A percentile compares a stretch with the other conserved stretches of the same genome.
Conservation (phyloP, 2,113 vertebrate species). For the Condylura cristata region DNA sequence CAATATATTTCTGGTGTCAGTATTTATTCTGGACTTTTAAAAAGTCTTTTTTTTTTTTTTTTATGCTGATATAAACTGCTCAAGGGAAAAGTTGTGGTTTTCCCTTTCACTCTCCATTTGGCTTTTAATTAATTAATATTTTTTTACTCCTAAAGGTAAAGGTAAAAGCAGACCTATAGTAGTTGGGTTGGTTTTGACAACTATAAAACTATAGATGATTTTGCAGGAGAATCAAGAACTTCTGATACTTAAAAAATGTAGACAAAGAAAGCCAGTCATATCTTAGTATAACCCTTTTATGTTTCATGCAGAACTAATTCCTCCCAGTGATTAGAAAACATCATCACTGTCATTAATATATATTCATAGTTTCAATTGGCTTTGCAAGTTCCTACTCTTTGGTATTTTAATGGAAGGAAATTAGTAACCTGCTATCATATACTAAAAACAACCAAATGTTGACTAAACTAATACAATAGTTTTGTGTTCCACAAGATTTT, state of each 20-base stretch:
- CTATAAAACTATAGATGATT: conserved; percentile 26
- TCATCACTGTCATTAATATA: background rate
- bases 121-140: conserved; percentile 41
- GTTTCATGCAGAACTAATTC: background rate
- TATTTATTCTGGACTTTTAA: conserved; percentile 37
- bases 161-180: conserved; percentile 80
- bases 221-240: conserved; percentile 50
- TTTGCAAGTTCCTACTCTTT: background rate
- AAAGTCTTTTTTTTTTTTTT: conserved; percentile 60
- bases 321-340: background rate
- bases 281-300: background rate
- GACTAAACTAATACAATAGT: background rate
- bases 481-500: background rate
- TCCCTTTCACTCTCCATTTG: conserved; percentile 77
- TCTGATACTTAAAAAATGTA: background rate
- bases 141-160: conserved; percentile 73
- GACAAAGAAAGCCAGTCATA: background rate
- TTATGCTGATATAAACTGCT: too few species aligned
- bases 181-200: conserved; percentile 75
- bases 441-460: conserved; percentile 18
- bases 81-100: too few species aligned
- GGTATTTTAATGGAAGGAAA: background rate
- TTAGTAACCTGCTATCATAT: background rate
- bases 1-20: background rate
- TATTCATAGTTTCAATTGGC: background rate